Evolutionary conservation across 1,140 invertebrate species (phyloP).

Genomic region (Hirudo medicinalis): DNA sequence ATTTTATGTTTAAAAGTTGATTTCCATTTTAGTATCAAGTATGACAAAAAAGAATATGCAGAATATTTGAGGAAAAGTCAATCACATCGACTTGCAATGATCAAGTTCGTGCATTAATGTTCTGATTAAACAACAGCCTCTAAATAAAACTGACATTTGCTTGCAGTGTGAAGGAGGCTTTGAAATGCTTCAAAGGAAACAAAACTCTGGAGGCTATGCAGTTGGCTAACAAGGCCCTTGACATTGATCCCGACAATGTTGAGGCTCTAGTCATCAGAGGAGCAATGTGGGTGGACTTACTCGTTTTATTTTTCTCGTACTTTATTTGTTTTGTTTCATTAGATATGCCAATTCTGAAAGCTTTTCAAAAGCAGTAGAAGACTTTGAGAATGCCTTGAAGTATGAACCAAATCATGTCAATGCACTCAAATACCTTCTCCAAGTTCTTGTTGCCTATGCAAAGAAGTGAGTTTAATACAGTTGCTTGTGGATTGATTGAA

Average conservation of each 20-base stretch:
- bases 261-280: constrained; percentile 84
- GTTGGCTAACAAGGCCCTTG: constrained; percentile 79
- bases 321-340: constrained; percentile 24
- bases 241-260: constrained; percentile 79
- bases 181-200: constrained; percentile 79
- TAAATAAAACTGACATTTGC: not conserved
- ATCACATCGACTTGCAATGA: constrained; percentile 82
- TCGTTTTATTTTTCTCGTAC: not conserved
- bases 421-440: constrained; percentile 80
- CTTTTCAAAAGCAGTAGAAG: constrained; percentile 80
- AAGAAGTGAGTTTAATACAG: constrained; percentile 44
- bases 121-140: not conserved
- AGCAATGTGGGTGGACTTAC: constrained; percentile 52
- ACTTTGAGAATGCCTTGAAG: constrained; percentile 78
- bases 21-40: constrained; percentile 49
- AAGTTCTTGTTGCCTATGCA: constrained; percentile 72
- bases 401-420: constrained; percentile 81
- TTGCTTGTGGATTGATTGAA: not conserved
- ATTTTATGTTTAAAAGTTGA: not conserved
- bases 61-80: constrained; percentile 69
- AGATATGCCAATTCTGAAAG: constrained; percentile 78
- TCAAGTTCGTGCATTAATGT: constrained; percentile 34
- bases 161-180: constrained; percentile 54
- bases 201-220: constrained; percentile 83
- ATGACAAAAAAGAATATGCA: constrained; percentile 65